Evolutionary conservation across 2,797 vertebrate genomes (phyloP).

Genomic region (Chaenodraco wilsoni): DNA sequence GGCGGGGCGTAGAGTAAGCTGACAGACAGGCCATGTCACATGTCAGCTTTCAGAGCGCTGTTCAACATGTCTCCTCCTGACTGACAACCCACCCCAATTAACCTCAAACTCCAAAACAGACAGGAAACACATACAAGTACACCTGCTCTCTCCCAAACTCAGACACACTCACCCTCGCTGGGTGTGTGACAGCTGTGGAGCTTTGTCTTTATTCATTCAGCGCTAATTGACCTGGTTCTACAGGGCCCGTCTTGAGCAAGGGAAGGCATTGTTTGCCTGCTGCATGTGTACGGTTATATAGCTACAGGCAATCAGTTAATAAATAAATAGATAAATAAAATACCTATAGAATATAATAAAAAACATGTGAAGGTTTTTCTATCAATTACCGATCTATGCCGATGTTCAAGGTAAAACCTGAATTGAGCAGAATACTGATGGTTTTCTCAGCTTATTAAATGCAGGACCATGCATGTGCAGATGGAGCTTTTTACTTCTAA

Average conservation of each 20-base stretch:
- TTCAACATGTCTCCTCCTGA: conserved; percentile 69
- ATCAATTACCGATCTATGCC: neutral
- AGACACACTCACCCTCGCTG: conserved; percentile 20
- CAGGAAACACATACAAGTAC: conserved; percentile 57
- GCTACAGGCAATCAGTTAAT: conserved; percentile 25
- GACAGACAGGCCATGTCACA: conserved; percentile 74
- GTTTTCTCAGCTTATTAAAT: conserved; percentile 1
- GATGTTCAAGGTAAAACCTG: conserved; percentile 27
- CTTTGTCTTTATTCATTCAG: conserved; percentile 64
- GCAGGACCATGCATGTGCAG: neutral
- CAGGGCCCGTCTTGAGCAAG: conserved; percentile 5
- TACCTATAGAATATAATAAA: neutral
- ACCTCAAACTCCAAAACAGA: conserved; percentile 60
- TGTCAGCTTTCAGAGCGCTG: conserved; percentile 66
- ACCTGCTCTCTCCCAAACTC: conserved; percentile 52
- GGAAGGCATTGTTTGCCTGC: conserved; percentile 27
- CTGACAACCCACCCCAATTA: conserved; percentile 78
- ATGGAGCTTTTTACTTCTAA: conserved; percentile 14
- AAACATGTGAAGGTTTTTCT: neutral
- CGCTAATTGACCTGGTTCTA: conserved; percentile 67
- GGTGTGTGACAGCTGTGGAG: conserved; percentile 50
- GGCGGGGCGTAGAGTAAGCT: conserved; percentile 59
- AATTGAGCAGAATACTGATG: conserved; percentile 15
- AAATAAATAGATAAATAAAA: conserved; percentile 1
- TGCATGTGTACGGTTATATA: conserved; percentile 13